phyloP scores from a whole-genome alignment of 1,140 invertebrate genomes.

The Cherax quadricarinatus region DNA sequence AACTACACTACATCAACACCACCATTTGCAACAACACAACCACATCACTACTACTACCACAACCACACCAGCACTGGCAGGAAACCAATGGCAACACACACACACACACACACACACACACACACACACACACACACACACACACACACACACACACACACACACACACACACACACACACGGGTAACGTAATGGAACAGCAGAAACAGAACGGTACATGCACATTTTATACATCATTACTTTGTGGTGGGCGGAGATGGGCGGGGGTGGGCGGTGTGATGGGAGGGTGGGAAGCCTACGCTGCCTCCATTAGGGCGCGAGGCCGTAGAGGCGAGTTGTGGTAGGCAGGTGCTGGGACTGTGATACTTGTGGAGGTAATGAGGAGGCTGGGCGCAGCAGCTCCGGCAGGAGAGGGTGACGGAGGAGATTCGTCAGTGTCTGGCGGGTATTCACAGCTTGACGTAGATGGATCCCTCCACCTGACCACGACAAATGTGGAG shows the following conservation, averaged over 20 bases:
- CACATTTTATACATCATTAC: constrained; percentile 37
- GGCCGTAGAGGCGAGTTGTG: neutral
- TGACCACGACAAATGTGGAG: constrained; percentile 37
- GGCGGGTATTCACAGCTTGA: constrained; percentile 44
- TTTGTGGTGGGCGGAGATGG: neutral
- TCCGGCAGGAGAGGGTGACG: neutral
- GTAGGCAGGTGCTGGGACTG: neutral
- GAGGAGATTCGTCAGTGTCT: constrained; percentile 47
- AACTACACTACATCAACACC: neutral
- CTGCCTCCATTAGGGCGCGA: neutral
- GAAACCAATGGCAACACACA: no score
- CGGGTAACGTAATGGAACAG: neutral
- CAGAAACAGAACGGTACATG: neutral
- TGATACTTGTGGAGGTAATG: neutral
- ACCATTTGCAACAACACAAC: neutral
- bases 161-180: neutral
- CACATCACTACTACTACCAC: no score
- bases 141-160: neutral
- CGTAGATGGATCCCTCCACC: constrained; percentile 41
- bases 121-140: no score
- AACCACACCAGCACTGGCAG: no score
- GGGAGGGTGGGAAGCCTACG: neutral
- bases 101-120: no score
- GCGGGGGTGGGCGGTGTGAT: neutral
- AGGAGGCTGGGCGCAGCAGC: neutral